Evolutionary conservation across 2,113 vertebrate genomes (phyloP).

Genomic region (Sterrhoptilus dennistouni): DNA sequence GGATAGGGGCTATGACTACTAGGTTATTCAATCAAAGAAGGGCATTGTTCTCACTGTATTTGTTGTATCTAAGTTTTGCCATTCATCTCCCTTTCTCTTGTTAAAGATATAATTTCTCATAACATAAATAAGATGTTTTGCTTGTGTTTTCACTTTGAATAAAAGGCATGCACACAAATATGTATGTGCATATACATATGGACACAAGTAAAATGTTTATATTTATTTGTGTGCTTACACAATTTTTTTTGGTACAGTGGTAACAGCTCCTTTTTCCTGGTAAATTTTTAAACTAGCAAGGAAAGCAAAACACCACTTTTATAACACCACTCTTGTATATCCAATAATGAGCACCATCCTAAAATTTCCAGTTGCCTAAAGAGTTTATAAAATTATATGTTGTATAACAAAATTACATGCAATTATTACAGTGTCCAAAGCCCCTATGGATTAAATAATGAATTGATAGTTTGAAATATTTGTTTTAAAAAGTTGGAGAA

Average conservation of each 20-base stretch:
- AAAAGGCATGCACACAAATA: background rate
- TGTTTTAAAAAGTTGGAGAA: background rate
- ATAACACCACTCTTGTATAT: background rate
- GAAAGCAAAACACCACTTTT: background rate
- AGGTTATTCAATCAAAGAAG: background rate
- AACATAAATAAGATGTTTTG: background rate
- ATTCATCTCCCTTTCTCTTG: background rate
- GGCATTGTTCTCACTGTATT: background rate
- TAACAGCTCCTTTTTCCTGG: background rate
- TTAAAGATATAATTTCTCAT: background rate
- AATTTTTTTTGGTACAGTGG: background rate
- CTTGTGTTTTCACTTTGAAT: background rate
- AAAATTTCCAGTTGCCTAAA: background rate
- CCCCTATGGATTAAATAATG: background rate
- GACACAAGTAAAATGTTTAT: background rate
- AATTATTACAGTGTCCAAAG: background rate
- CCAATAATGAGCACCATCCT: background rate
- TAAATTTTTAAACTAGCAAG: background rate
- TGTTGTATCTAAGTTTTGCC: background rate
- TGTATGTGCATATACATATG: fast-evolving
- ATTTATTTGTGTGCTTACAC: background rate
- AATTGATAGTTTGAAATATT: slow-evolving; percentile 17
- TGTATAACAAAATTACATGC: background rate
- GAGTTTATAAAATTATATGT: background rate
- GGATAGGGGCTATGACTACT: background rate